Evolutionary conservation across 2,797 vertebrate species (phyloP).

Genomic region (Danio tinwini): DNA sequence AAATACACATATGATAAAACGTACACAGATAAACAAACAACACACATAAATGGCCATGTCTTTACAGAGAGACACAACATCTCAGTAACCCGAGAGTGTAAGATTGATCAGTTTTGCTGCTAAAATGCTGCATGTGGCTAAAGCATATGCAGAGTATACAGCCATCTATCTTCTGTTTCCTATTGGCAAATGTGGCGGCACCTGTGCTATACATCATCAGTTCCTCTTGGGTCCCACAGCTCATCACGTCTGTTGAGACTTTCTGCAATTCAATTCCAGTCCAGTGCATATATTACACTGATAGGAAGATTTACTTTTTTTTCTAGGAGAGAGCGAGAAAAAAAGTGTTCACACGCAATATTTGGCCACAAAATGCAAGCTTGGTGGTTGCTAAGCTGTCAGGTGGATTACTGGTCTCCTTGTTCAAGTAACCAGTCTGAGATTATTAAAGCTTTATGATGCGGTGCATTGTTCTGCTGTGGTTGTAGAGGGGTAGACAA

Average conservation of each 20-base stretch:
- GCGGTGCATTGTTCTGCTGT: too few species aligned
- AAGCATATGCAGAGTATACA: slow-evolving; percentile 70
- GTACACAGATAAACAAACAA: too few species aligned
- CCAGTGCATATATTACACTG: slow-evolving; percentile 63
- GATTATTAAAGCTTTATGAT: too few species aligned
- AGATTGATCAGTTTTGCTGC: background rate
- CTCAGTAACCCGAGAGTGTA: background rate
- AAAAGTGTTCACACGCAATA: background rate
- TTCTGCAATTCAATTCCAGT: slow-evolving; percentile 71
- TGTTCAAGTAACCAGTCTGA: too few species aligned
- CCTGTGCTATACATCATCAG: slow-evolving; percentile 77
- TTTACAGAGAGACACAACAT: background rate
- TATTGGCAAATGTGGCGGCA: slow-evolving; percentile 73
- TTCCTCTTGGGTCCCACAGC: slow-evolving; percentile 63
- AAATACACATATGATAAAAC: too few species aligned
- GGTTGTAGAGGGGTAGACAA: too few species aligned
- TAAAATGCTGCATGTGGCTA: slow-evolving; percentile 27
- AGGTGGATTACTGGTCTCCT: background rate
- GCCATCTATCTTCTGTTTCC: slow-evolving; percentile 80
- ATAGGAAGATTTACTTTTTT: slow-evolving; percentile 40
- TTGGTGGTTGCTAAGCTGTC: background rate
- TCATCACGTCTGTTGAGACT: slow-evolving; percentile 64
- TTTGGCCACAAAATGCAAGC: background rate
- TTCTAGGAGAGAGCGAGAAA: background rate
- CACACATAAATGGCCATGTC: too few species aligned